phyloP scores from a whole-genome alignment of 2,113 vertebrate species.

The Phalacrocorax pelagicus region DNA sequence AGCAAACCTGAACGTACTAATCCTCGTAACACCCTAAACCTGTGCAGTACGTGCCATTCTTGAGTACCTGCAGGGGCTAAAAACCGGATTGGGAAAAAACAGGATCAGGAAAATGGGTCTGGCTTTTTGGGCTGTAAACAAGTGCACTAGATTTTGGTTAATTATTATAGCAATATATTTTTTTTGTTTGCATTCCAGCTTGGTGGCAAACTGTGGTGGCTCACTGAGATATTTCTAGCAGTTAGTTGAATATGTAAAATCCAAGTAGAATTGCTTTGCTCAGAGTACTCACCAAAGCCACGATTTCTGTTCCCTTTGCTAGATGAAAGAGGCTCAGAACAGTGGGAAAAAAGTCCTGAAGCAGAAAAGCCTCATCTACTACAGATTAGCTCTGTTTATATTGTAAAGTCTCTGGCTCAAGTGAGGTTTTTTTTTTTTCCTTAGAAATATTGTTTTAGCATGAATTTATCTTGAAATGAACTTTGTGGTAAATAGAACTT shows the following conservation, averaged over 20 bases:
- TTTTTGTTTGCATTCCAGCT: background rate
- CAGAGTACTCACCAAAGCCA: background rate
- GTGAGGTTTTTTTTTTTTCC: background rate
- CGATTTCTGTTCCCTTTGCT: background rate
- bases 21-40: background rate
- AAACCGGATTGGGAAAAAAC: too few species aligned
- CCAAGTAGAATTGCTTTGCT: background rate
- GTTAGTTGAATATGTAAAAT: background rate
- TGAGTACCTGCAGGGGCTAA: background rate
- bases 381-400: constrained; percentile 45
- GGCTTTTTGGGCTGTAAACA: background rate
- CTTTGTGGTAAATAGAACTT: constrained; percentile 22
- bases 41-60: background rate
- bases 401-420: constrained; percentile 29
- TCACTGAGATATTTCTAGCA: background rate
- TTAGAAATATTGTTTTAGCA: constrained; percentile 22
- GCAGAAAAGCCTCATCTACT: constrained; percentile 19
- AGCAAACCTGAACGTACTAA: background rate
- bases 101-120: background rate
- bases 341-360: background rate
- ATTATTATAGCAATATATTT: background rate
- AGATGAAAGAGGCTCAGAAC: background rate
- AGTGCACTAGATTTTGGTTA: background rate
- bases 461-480: constrained; percentile 42
- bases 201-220: background rate